Base-by-base conservation (phyloP, 2,797 vertebrate genomes). In the Acrocephalus scirpaceus region DNA sequence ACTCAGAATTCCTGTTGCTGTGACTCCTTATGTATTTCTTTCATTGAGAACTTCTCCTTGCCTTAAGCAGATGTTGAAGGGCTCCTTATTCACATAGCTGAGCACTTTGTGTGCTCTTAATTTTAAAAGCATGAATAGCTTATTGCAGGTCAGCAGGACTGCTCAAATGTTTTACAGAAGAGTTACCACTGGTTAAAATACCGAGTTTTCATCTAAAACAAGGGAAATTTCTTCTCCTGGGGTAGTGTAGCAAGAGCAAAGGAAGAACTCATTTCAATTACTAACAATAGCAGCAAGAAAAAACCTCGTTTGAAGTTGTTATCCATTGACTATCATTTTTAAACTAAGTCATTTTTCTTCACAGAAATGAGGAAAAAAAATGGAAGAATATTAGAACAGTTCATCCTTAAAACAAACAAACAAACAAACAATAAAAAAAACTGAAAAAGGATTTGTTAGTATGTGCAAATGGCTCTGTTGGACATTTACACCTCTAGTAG, bases 1-100 rank as follows among this genome's bases (percentile, higher is more conserved):
- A 45, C 76, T 72, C 81, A 16, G 23, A 86, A 90, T 94, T 96
- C 93, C 70, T 78, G 10, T 18, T 81, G 72, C 82, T 78, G 47
- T 65, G 47, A 60, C 82, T 94, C 58, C 57, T 74, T 44, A 21
- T 11, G 34, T 26, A 10, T 54, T 65, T 83, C 57, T 80, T 76
- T 86, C 85, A 73, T 34, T 92, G 76, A 92, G 73, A 47, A 25
- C 88, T 74, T 69, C 79, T 42, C 73, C 73, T 80, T 85, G 90
- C 86, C 77, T 69, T 36, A 53, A 88, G 80, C 83, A 71, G 65
- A 25, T 53, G 62, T 25, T 65, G 84, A 80, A 91, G 54, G 57
- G 38, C 58, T 92, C 40, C 12, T 5, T 40, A 50, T 67, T 81
- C 36, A 56, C 72, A 16, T 7, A 64, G 54, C 75, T 85, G 76